A percentile compares a stretch with the other conserved stretches of the same genome.
Evolutionary conservation across 2,888 invertebrate species (phyloP).

Genomic region (Caenorhabditis uteleia): DNA sequence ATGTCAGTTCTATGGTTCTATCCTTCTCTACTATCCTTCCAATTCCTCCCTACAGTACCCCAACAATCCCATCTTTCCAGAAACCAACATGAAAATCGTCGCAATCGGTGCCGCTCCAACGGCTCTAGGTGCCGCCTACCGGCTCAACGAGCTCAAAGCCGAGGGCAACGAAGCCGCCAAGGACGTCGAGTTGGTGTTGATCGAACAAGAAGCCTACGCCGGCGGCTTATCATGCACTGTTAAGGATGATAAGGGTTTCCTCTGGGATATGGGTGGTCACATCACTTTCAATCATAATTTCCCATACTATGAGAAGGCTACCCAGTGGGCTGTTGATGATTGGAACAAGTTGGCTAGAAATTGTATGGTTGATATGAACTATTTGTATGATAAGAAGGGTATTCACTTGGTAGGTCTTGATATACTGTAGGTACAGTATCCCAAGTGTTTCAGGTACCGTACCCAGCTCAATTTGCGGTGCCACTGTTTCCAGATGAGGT

Average conservation of each 20-base stretch:
- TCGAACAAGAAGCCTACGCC: conserved; percentile 60
- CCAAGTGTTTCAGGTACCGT: conserved; percentile 46
- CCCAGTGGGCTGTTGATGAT: conserved; percentile 67
- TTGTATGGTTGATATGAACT: conserved; percentile 68
- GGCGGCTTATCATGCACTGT: conserved; percentile 68
- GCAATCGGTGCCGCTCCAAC: conserved; percentile 69
- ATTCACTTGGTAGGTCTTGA: conserved; percentile 54
- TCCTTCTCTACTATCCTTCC: too few species aligned
- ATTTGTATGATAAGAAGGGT: conserved; percentile 59
- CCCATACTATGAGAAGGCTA: conserved; percentile 68
- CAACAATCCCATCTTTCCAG: too few species aligned
- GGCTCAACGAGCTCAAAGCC: conserved; percentile 61
- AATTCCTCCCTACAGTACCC: too few species aligned
- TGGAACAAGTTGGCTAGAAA: conserved; percentile 67
- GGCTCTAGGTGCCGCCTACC: conserved; percentile 67
- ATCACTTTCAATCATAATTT: conserved; percentile 69
- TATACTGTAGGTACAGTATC: background rate
- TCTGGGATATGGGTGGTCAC: conserved; percentile 70
- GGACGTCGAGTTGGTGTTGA: conserved; percentile 59
- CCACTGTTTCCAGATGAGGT: conserved; percentile 65
- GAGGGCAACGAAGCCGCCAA: conserved; percentile 48
- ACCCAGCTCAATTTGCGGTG: conserved; percentile 69
- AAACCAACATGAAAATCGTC: conserved; percentile 44
- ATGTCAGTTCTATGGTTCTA: too few species aligned
- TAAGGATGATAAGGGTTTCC: conserved; percentile 66